A percentile compares a stretch with the other conserved stretches of the same genome.
Conservation (phyloP, 2,797 vertebrate genomes). For the Dermochelys coriacea region DNA sequence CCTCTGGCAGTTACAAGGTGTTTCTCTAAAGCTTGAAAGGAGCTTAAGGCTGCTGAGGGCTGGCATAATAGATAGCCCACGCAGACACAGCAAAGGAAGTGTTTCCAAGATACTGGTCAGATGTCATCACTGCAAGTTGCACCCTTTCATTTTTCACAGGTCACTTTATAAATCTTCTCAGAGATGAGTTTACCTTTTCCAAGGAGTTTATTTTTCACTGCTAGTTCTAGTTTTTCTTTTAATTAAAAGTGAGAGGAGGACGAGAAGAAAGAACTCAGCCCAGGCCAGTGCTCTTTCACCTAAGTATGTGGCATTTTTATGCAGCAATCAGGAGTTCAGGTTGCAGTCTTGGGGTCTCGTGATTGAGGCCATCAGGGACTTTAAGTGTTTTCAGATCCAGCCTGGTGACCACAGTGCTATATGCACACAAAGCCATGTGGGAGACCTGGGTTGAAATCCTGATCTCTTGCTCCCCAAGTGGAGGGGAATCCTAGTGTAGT, state of each 20-base stretch:
- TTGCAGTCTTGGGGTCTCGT: background rate
- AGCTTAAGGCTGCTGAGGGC: background rate
- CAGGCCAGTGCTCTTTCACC: background rate
- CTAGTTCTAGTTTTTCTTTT: background rate
- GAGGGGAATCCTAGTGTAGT: background rate
- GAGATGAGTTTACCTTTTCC: background rate
- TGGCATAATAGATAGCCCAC: constrained; percentile 1
- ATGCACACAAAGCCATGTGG: background rate
- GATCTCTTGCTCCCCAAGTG: background rate
- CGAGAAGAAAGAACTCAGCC: background rate
- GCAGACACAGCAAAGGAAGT: constrained; percentile 31
- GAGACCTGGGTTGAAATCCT: background rate
- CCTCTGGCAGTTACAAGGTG: constrained; percentile 46
- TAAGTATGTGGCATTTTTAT: background rate
- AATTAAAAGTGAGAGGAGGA: background rate
- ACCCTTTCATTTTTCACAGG: background rate
- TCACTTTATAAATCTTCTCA: background rate
- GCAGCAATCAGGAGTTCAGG: background rate
- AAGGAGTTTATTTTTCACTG: background rate
- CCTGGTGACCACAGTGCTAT: background rate
- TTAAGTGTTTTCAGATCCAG: background rate
- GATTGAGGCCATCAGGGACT: background rate
- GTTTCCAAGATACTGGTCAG: constrained; percentile 39
- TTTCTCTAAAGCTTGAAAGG: constrained; percentile 40
- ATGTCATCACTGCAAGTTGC: background rate